Conservation (phyloP, 2,113 vertebrate genomes). For the Nanger granti region DNA sequence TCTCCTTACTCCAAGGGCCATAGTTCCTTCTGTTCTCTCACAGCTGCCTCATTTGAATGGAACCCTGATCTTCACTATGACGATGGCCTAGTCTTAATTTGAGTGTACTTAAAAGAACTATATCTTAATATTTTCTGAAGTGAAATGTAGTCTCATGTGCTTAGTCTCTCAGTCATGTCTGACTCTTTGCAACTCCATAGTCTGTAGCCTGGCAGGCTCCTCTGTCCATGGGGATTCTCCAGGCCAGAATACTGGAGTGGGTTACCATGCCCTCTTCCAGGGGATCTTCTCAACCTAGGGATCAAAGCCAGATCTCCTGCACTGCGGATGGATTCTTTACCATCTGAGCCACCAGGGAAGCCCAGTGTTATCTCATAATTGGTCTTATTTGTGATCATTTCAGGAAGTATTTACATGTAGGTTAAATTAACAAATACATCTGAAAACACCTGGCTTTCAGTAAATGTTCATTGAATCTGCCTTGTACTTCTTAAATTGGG, state of each 20-base stretch:
- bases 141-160: not conserved
- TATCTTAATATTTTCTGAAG: not conserved
- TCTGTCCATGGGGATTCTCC: not conserved
- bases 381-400: not conserved
- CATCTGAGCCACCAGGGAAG: not conserved
- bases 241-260: not conserved
- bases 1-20: not conserved
- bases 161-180: not conserved
- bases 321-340: not conserved
- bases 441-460: not conserved
- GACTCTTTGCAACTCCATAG: not conserved
- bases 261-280: not conserved
- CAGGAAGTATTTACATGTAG: not conserved
- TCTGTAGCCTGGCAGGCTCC: not conserved
- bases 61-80: not conserved
- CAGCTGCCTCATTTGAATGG: not conserved
- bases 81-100: not conserved
- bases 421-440: not conserved
- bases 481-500: not conserved
- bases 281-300: not conserved
- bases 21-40: not conserved
- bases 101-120: not conserved
- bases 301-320: not conserved
- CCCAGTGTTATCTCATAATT: not conserved
- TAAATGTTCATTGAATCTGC: not conserved